Conservation (phyloP, 2,113 vertebrate genomes). For the Ailurus styani region DNA sequence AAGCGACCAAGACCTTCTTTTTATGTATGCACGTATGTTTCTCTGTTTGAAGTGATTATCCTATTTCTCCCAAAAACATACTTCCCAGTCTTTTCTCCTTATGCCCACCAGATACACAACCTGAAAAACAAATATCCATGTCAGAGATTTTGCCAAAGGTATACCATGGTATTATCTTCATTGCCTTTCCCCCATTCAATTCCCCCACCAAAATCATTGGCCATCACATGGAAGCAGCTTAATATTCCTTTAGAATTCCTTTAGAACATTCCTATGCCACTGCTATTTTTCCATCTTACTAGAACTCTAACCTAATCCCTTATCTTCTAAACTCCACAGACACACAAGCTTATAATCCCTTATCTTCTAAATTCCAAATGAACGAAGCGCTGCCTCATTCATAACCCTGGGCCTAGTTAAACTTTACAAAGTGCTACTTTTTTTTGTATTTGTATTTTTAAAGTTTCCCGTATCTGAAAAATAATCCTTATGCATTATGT, state of each 20-base stretch:
- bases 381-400: background rate
- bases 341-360: background rate
- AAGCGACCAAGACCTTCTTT: background rate
- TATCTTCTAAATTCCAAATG: slow-evolving; percentile 62
- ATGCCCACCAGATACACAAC: background rate
- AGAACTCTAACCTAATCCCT: slow-evolving; percentile 61
- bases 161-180: background rate
- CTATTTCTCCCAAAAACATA: background rate
- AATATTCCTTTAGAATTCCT: slow-evolving; percentile 61
- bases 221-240: background rate
- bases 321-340: slow-evolving; percentile 63
- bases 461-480: slow-evolving; percentile 12
- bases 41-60: background rate
- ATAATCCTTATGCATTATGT: background rate
- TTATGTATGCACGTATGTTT: background rate
- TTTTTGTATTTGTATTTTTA: background rate
- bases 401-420: background rate
- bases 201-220: background rate
- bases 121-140: background rate
- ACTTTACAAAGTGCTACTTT: background rate
- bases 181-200: background rate
- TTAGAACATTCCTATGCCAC: slow-evolving; percentile 57
- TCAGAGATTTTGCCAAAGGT: slow-evolving; percentile 2
- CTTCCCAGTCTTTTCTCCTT: slow-evolving; percentile 3
- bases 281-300: slow-evolving; percentile 45